Evolutionary conservation across 2,888 invertebrate genomes (phyloP).

Genomic region (Laspeyria flexula): DNA sequence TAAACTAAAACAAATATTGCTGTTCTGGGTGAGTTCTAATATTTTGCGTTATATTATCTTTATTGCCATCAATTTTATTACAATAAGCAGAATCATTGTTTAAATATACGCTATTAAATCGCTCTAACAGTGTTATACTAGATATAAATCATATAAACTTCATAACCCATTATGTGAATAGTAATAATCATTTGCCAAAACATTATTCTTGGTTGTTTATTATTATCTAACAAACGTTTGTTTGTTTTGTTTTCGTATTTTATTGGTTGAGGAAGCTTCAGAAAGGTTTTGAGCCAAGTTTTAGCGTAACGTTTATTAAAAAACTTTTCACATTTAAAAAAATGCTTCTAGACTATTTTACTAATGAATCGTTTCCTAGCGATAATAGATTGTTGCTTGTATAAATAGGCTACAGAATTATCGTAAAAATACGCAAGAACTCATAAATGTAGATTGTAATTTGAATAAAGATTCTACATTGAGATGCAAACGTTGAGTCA

Average conservation of each 20-base stretch:
- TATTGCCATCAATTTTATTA: background rate
- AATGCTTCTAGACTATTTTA: too few species aligned
- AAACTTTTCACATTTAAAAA: too few species aligned
- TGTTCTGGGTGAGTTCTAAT: slow-evolving; percentile 28
- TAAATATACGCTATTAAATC: background rate
- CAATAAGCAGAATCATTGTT: background rate
- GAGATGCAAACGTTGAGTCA: background rate
- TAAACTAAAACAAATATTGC: slow-evolving; percentile 35
- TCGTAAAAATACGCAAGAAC: background rate
- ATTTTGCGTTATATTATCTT: slow-evolving; percentile 1
- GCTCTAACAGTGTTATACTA: background rate
- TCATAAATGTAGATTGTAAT: background rate
- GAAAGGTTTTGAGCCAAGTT: slow-evolving; percentile 4
- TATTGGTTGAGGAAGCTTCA: slow-evolving; percentile 27
- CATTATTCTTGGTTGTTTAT: slow-evolving; percentile 20
- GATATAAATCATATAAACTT: slow-evolving; percentile 15
- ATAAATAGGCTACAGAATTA: background rate
- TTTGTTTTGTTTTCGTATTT: slow-evolving; percentile 16
- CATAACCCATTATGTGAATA: slow-evolving; percentile 13
- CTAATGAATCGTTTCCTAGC: background rate
- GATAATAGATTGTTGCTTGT: background rate
- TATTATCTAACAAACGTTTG: slow-evolving; percentile 12
- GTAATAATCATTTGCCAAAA: slow-evolving; percentile 31
- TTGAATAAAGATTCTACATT: background rate
- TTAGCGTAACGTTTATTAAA: background rate